Percentiles rank a stretch among this genome's conserved stretches.
These are phyloP conservation scores for Zaprionus ornatus DNA, from an alignment of 1,140 invertebrate genomes.

Conservation along the genomic window DNA sequence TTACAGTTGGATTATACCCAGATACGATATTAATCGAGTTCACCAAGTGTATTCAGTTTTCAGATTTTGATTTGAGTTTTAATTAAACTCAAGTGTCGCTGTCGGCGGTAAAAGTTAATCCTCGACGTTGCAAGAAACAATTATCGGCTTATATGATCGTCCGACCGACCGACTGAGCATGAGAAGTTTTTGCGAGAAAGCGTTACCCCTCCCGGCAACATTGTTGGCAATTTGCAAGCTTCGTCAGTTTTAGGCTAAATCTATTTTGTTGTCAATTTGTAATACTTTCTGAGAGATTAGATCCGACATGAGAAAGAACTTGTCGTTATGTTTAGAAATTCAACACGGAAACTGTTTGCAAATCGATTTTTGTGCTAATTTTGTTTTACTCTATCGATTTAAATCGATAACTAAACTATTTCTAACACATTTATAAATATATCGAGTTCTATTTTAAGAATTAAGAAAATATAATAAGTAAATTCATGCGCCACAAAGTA, in stretches of 20 bases:
- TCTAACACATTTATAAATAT: too few relatives aligned
- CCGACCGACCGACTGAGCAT: not conserved
- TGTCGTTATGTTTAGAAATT: too few relatives aligned
- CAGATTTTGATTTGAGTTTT: slow-evolving; percentile 39
- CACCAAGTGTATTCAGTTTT: slow-evolving; percentile 20
- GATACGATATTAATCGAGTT: slow-evolving; percentile 49
- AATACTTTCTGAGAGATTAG: not conserved
- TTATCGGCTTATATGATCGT: slow-evolving; percentile 49
- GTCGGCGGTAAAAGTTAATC: slow-evolving; percentile 58
- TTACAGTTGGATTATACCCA: slow-evolving; percentile 29
- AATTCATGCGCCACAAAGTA: too few relatives aligned
- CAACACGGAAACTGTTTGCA: too few relatives aligned
- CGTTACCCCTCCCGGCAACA: slow-evolving; percentile 11
- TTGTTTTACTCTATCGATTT: too few relatives aligned
- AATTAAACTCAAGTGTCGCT: slow-evolving; percentile 48
- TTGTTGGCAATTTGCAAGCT: slow-evolving; percentile 14
- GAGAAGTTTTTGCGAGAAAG: slow-evolving; percentile 22
- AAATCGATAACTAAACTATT: too few relatives aligned
- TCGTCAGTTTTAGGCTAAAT: slow-evolving; percentile 1
- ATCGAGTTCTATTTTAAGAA: too few relatives aligned
- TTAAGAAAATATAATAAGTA: too few relatives aligned
- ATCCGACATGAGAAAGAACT: not conserved
- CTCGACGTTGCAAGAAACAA: slow-evolving; percentile 41
- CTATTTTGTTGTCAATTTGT: not conserved
- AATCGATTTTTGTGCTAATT: too few relatives aligned